Conservation (phyloP, 35 echinoderm and acorn worm species). For the Heliocidaris erythrogramma region DNA sequence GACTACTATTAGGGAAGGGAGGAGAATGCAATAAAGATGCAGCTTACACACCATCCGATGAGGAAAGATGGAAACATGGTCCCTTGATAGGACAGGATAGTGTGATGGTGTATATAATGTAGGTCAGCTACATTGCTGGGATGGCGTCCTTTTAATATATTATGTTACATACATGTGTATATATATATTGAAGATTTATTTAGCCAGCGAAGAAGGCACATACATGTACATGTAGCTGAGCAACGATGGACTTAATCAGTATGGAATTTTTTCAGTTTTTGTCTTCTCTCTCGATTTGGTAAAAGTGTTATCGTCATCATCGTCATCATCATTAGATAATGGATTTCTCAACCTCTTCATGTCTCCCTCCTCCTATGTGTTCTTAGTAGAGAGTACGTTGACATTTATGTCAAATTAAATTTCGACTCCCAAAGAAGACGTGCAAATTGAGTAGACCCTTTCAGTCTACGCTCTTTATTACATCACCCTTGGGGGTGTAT, state of each 20-base stretch:
- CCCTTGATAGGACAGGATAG: neutral
- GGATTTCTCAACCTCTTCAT: neutral
- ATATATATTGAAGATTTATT: neutral
- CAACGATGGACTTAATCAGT: no score
- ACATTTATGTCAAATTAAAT: neutral
- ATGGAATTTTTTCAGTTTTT: no score
- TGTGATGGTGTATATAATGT: neutral
- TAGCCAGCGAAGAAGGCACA: neutral
- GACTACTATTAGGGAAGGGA: neutral
- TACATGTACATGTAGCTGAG: no score
- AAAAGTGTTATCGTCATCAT: no score
- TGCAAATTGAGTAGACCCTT: neutral
- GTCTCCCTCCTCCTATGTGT: neutral
- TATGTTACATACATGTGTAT: no score
- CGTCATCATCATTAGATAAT: neutral
- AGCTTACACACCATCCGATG: neutral
- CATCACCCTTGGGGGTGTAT: neutral
- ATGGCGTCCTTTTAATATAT: neutral
- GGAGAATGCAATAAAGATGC: neutral
- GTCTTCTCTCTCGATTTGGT: no score
- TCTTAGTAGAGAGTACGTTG: neutral
- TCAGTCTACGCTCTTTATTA: neutral
- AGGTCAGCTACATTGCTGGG: neutral
- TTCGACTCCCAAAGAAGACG: neutral
- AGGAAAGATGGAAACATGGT: neutral